Evolutionary conservation across 1,140 invertebrate genomes (phyloP), one percentile per base, ranked within the genome.

Genomic region (Spodoptera litura): DNA sequence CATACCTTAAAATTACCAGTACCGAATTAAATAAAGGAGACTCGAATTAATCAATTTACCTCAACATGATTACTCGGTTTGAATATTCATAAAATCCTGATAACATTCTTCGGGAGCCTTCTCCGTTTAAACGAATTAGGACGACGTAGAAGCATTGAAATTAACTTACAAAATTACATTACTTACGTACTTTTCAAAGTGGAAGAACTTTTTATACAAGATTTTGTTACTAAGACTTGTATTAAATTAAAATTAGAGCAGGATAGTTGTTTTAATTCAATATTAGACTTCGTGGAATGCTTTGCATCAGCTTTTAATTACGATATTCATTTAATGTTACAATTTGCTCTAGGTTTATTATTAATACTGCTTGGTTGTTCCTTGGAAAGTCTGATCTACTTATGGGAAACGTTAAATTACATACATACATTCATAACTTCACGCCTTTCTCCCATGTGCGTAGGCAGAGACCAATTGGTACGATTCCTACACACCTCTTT

Each of bases 1-100:
- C 56, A 25, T 66, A 66, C 62, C 9, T 55, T 49, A 51, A 70
- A n/a, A 38, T 56, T 70, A 2, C 52, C 53, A 58, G 56, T 38
- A 20, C 62, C n/a, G 3, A 59, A 59, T 73, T 59, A 59, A 73
- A 49, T 35, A 62, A 73, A 77, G 66, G 71, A 83, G 86, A 86
- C 81, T 83, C 74, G 85, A 87, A 87, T 85, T 87, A 90, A 87
- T 88, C 87, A 79, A 88, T 90, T 88, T 85, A 85, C 76, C 49
- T 78, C 59, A 80, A 75, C 79, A 79, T 82, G 80, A 84, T 87
- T 88, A 85, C 79, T 80, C 72, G 81, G 77, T 83, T 77, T 88
- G 87, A 90, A 90, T 90, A 90, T 90, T 88, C 86, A 90, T 87
- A 81, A 86, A 81, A 78, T 82, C 64, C 64, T 75, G 76, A 84